Conservation (phyloP, 2,888 invertebrate genomes). For the Marasmarcha lunaedactyla region DNA sequence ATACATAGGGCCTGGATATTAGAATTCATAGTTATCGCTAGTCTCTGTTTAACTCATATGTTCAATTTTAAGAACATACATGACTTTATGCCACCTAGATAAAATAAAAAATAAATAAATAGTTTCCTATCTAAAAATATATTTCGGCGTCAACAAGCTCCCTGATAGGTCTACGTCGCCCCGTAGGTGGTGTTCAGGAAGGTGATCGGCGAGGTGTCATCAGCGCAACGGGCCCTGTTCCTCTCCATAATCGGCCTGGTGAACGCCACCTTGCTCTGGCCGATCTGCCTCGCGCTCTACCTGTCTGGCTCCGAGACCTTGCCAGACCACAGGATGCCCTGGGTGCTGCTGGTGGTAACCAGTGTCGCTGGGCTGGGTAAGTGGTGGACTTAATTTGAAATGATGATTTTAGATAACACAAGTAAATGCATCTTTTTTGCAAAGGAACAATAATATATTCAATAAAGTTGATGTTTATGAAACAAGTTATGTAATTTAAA, state of each 20-base stretch:
- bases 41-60: too few species aligned
- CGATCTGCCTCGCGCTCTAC: constrained; percentile 87
- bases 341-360: constrained; percentile 86
- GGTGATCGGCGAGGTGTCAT: constrained; percentile 92
- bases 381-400: constrained; percentile 15
- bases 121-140: too few species aligned
- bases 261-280: constrained; percentile 91
- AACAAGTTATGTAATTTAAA: too few species aligned
- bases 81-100: too few species aligned
- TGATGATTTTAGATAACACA: not conserved
- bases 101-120: too few species aligned
- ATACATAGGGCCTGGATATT: too few species aligned
- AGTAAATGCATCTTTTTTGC: not conserved
- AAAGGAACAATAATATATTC: not conserved
- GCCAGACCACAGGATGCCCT: constrained; percentile 85
- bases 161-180: too few species aligned
- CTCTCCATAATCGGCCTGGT: constrained; percentile 92
- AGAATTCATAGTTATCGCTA: too few species aligned
- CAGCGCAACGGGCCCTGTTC: constrained; percentile 92
- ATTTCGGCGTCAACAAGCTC: too few species aligned
- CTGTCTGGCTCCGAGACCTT: constrained; percentile 89
- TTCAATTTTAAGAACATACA: too few species aligned
- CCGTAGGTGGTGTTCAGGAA: constrained; percentile 91
- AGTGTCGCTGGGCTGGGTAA: constrained; percentile 83
- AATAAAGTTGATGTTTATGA: constrained; percentile 1